Evolutionary conservation across 2,797 vertebrate species (phyloP), one percentile per base, ranked within the genome.

Genomic region (Myotis vivesi): DNA sequence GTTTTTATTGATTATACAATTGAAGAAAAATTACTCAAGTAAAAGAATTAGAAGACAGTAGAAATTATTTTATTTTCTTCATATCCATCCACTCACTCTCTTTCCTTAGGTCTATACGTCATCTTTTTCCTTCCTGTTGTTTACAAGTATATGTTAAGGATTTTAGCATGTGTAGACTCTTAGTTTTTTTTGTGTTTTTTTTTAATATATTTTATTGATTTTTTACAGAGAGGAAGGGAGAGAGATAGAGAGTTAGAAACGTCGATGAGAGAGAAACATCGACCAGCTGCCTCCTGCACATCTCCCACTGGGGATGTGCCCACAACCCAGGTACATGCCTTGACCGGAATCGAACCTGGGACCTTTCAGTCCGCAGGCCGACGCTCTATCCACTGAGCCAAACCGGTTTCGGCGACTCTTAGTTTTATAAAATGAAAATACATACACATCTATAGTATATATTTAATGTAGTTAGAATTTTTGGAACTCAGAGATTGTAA

Each of bases 1-100:
- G 33, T 89, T 51, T 72, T 69, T 76, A 86, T 69, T 23, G 36
- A 49, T 71, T 49, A 73, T 79, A 87, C 19, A 36, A 6, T 1
- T 90, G n/a, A 89, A 92, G 46, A 89, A 91, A 94, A 77, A 73
- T 92, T 91, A 92, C 72, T 86, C 66, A 82, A 57, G 7, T 80
- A 80, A 95, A 95, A 94, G 16, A 71, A 80, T 51, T 71, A 84
- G 57, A 90, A 92, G 9, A 28, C 49, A 76, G 19, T 76, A 9
- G 38, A 62, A 88, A 59, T 46, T 23, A 71, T 23, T 53, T 59
- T 38, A 75, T 87, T 82, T 81, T 51, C 25, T 95, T 72, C 9
- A 33, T 73, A 62, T 13, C 9, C 19, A 76, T 30, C 30, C 38
- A 36, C 16, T 76, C 5, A 33, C 17, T 95, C 20, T 90, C n/a